These are phyloP conservation scores for Trissonchulus latispiculum DNA, from an alignment of 2,888 invertebrate species.

Conservation along the genomic window DNA sequence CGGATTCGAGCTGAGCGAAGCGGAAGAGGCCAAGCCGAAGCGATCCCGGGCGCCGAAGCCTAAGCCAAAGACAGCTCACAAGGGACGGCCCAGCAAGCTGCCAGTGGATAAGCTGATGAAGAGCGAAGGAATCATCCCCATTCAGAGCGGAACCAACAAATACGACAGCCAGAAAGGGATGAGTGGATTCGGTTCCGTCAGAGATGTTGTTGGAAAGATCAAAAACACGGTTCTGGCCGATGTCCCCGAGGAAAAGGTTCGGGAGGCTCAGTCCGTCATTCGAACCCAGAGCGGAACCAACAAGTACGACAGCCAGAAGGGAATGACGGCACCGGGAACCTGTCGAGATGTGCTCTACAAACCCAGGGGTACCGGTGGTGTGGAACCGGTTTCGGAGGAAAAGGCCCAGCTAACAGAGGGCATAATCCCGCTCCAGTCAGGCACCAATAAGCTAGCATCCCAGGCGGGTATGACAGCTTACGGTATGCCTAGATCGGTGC, in stretches of 20 bases:
- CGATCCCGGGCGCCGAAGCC: background rate
- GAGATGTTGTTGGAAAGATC: background rate
- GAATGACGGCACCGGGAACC: slow-evolving; percentile 15
- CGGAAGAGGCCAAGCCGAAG: background rate
- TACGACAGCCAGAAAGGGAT: slow-evolving; percentile 6
- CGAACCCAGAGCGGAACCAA: slow-evolving; percentile 19
- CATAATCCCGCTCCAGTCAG: slow-evolving; percentile 52
- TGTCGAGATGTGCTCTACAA: slow-evolving; percentile 14
- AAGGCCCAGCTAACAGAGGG: slow-evolving; percentile 11
- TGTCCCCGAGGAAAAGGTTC: background rate
- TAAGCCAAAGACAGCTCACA: background rate
- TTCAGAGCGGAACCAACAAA: slow-evolving; percentile 8
- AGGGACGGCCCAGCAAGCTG: slow-evolving; percentile 11
- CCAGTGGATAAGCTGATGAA: slow-evolving; percentile 20
- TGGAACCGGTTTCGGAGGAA: slow-evolving; percentile 15
- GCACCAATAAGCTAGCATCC: slow-evolving; percentile 51
- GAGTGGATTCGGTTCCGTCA: slow-evolving; percentile 3
- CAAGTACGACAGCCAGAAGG: slow-evolving; percentile 17
- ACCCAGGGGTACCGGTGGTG: slow-evolving; percentile 13
- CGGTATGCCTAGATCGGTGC: slow-evolving; percentile 51
- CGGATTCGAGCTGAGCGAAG: background rate
- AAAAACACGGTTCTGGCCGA: background rate
- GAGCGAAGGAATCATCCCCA: slow-evolving; percentile 20
- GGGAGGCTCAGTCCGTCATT: slow-evolving; percentile 2
- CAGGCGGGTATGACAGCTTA: slow-evolving; percentile 52